Evolutionary conservation across 37 sponge, comb jelly and placozoan species (phyloP).

Genomic region (Spongilla lacustris): DNA sequence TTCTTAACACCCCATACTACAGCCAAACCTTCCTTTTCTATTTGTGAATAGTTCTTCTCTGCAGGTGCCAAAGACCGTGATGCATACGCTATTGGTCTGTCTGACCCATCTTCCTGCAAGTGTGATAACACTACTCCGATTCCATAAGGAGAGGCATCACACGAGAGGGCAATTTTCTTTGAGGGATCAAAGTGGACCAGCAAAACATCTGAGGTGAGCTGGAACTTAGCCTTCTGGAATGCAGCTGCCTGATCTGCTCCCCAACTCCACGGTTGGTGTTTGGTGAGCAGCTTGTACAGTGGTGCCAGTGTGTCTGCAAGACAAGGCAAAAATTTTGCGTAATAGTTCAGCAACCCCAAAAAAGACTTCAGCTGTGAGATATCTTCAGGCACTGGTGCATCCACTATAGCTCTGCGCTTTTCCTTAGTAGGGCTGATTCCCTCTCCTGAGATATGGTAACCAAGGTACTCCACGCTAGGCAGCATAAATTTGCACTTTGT

Average conservation of each 20-base stretch:
- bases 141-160: slow-evolving; percentile 10
- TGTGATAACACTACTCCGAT: slow-evolving; percentile 1
- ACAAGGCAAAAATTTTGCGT: slow-evolving; percentile 19
- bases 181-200: neutral
- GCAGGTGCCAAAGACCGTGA: neutral
- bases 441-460: slow-evolving; percentile 12
- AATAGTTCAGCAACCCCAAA: slow-evolving; percentile 39
- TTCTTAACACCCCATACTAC: neutral
- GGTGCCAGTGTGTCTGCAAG: slow-evolving; percentile 6
- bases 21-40: slow-evolving; percentile 7
- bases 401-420: slow-evolving; percentile 10
- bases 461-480: slow-evolving; percentile 38
- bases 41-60: slow-evolving; percentile 23
- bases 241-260: neutral
- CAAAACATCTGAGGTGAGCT: neutral
- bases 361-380: neutral
- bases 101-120: neutral
- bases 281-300: slow-evolving; percentile 8
- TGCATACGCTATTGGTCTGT: slow-evolving; percentile 5
- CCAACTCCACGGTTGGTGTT: neutral
- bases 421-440: neutral
- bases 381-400: slow-evolving; percentile 21
- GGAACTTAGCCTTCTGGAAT: neutral
- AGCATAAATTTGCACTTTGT: slow-evolving; percentile 30
- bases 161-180: neutral